Conservation (phyloP, 2,797 vertebrate species). For the Hemibagrus guttatus region DNA sequence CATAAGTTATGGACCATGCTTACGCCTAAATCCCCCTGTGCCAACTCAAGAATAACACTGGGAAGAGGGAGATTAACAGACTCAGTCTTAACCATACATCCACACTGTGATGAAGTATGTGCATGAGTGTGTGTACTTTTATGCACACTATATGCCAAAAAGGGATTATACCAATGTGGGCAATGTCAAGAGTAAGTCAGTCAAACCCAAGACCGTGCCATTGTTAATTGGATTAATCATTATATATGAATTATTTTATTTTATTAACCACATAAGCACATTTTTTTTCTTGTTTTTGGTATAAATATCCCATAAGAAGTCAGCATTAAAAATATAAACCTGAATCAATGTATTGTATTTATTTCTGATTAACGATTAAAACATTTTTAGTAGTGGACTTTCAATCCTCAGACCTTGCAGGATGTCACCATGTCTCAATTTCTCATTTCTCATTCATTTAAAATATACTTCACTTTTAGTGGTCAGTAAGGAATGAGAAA, state of each 20-base stretch:
- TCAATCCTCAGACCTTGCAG: not conserved
- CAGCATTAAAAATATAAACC: not conserved
- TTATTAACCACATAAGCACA: not conserved
- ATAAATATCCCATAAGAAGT: not conserved
- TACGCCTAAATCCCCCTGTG: conserved; percentile 47
- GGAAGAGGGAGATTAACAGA: conserved; percentile 39
- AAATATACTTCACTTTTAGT: not conserved
- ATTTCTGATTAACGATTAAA: not conserved
- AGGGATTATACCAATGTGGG: not conserved
- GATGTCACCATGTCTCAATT: not conserved
- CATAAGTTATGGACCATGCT: conserved; percentile 13
- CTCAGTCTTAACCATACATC: conserved; percentile 24
- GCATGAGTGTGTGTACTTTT: not conserved
- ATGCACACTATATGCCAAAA: not conserved
- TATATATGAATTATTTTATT: not conserved
- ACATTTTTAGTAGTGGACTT: not conserved
- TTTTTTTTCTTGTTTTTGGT: not conserved
- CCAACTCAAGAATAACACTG: conserved; percentile 56
- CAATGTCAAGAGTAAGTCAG: not conserved
- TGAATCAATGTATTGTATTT: too few relatives aligned
- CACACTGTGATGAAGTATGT: not conserved
- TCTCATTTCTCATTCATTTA: not conserved
- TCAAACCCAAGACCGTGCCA: not conserved
- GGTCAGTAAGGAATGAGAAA: not conserved
- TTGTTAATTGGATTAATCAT: not conserved